Evolutionary conservation across 2,797 vertebrate species (phyloP).

Genomic region (Pseudopleuronectes americanus): DNA sequence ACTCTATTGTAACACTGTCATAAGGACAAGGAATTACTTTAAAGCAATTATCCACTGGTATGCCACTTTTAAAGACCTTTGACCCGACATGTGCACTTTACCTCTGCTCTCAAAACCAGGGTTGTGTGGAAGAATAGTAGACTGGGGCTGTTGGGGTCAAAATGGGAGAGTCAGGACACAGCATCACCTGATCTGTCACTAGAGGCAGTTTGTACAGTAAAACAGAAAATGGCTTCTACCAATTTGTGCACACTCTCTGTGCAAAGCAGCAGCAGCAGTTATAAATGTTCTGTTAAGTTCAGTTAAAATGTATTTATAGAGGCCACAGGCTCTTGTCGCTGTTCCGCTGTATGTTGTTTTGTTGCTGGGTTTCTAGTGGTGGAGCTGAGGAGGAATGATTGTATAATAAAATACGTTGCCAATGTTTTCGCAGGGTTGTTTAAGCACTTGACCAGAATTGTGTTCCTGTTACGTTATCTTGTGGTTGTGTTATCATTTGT

Average conservation of each 20-base stretch:
- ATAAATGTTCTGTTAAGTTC: neutral
- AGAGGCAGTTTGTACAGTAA: constrained; percentile 2
- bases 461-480: too few species aligned
- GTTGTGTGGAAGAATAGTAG: constrained; percentile 2
- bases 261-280: neutral
- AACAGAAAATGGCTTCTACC: neutral
- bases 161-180: constrained; percentile 16
- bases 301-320: neutral
- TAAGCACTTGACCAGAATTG: too few species aligned
- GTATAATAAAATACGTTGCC: neutral
- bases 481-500: too few species aligned
- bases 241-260: neutral
- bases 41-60: neutral
- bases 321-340: too few species aligned
- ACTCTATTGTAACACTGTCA: constrained; percentile 13
- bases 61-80: constrained; percentile 35
- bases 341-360: too few species aligned
- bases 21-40: constrained; percentile 4
- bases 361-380: too few species aligned
- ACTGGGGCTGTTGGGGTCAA: constrained; percentile 12
- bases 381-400: neutral
- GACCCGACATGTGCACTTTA: constrained; percentile 30
- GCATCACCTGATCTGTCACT: constrained; percentile 8
- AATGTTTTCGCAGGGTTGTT: neutral
- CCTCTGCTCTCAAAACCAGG: constrained; percentile 23